A percentile compares a stretch with the other conserved stretches of the same genome.
Conservation (phyloP, 2,888 invertebrate species). For the Thumatha senex region DNA sequence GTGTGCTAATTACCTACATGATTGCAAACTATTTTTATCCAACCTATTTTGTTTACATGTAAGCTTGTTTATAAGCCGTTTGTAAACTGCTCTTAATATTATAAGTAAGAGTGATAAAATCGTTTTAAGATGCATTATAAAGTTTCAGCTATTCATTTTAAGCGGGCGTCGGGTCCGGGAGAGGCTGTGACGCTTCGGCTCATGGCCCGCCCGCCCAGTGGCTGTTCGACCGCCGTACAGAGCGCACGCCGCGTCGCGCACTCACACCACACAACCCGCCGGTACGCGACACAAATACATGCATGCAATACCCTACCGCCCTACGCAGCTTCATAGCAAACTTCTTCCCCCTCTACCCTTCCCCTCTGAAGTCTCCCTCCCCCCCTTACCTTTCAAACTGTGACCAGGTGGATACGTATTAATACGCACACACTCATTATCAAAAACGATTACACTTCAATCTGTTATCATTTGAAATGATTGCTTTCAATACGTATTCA, state of each 20-base stretch:
- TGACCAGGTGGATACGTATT: conserved; percentile 64
- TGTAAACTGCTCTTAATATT: neutral
- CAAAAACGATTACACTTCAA: conserved; percentile 36
- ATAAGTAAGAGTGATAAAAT: conserved; percentile 15
- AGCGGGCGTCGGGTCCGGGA: conserved; percentile 63
- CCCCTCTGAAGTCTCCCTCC: conserved; percentile 13
- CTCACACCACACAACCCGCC: conserved; percentile 69
- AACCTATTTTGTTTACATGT: conserved; percentile 1
- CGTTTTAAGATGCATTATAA: conserved; percentile 51
- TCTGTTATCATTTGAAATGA: conserved; percentile 26
- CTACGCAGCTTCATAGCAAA: conserved; percentile 17
- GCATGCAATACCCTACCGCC: conserved; percentile 53
- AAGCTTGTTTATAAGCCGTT: neutral
- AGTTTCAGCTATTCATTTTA: conserved; percentile 51
- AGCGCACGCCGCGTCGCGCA: conserved; percentile 78
- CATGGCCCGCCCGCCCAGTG: conserved; percentile 64
- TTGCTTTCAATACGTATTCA: conserved; percentile 41
- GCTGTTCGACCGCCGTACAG: conserved; percentile 70
- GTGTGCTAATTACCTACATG: conserved; percentile 17
- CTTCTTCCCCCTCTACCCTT: conserved; percentile 17
- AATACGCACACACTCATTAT: conserved; percentile 45
- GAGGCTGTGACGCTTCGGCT: conserved; percentile 53
- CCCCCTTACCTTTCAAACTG: conserved; percentile 19
- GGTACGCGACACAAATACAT: conserved; percentile 75
- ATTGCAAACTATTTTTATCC: conserved; percentile 19